A percentile compares a stretch with the other conserved stretches of the same genome.
Conservation (phyloP, 2,888 invertebrate genomes). For the Watsonalla cultraria region DNA sequence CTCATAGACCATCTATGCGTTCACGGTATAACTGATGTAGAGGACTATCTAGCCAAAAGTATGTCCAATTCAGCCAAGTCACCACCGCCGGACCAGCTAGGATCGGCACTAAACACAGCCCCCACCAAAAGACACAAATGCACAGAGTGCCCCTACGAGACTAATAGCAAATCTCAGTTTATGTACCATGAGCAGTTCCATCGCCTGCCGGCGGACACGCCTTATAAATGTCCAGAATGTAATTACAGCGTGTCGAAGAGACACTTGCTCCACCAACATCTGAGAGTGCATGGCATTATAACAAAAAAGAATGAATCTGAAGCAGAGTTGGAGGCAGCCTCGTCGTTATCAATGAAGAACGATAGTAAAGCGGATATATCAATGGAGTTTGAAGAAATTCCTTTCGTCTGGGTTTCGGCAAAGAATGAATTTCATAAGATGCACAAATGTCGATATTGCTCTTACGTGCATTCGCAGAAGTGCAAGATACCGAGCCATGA, state of each 20-base stretch:
- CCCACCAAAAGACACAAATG: constrained; percentile 85
- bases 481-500: constrained; percentile 91
- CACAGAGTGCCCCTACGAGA: constrained; percentile 89
- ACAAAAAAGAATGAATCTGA: constrained; percentile 64
- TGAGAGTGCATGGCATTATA: constrained; percentile 84
- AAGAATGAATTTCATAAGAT: constrained; percentile 87
- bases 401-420: constrained; percentile 87
- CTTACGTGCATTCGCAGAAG: constrained; percentile 89
- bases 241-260: constrained; percentile 90
- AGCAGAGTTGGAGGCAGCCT: constrained; percentile 56
- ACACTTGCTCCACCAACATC: constrained; percentile 90
- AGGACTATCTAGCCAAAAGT: constrained; percentile 72
- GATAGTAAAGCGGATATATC: constrained; percentile 39
- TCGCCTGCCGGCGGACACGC: constrained; percentile 81
- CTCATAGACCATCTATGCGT: constrained; percentile 82
- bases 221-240: constrained; percentile 90
- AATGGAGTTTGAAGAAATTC: constrained; percentile 79
- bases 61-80: constrained; percentile 53
- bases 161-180: constrained; percentile 91
- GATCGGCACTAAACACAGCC: constrained; percentile 32
- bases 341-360: constrained; percentile 29
- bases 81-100: constrained; percentile 37
- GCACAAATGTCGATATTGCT: constrained; percentile 91
- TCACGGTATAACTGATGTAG: constrained; percentile 81
- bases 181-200: constrained; percentile 93